These are phyloP conservation scores for Mellilla xanthometata DNA, from an alignment of 2,888 invertebrate species.

Conservation along the genomic window DNA sequence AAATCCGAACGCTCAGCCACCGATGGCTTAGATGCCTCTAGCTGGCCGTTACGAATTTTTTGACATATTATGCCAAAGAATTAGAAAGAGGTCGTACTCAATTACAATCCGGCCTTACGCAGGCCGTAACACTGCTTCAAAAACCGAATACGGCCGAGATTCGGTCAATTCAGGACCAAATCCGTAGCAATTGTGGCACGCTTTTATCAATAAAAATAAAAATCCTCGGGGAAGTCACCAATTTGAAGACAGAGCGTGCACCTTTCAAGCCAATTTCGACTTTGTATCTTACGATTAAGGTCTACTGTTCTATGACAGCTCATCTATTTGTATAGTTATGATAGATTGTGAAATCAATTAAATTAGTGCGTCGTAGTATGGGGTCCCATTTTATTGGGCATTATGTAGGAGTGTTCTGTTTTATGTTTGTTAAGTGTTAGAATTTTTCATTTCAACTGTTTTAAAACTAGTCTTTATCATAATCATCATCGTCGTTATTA, in stretches of 20 bases:
- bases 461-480: too few relatives aligned
- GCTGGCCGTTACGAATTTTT: too few relatives aligned
- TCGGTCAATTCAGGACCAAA: conserved; percentile 69
- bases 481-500: too few relatives aligned
- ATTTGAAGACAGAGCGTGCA: conserved; percentile 49
- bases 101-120: conserved; percentile 29
- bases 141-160: conserved; percentile 43
- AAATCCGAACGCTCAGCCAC: too few relatives aligned
- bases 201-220: conserved; percentile 80
- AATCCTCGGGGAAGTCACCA: conserved; percentile 75
- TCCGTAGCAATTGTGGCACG: conserved; percentile 73
- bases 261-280: conserved; percentile 28
- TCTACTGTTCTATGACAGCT: conserved; percentile 17
- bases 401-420: conserved; percentile 7
- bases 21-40: too few relatives aligned
- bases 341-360: conserved; percentile 65
- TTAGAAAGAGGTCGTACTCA: too few relatives aligned
- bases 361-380: conserved; percentile 54
- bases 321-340: conserved; percentile 25
- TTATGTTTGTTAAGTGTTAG: conserved; percentile 2
- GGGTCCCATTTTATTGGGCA: conserved; percentile 43
- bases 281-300: conserved; percentile 15
- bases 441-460: too few relatives aligned
- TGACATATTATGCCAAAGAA: too few relatives aligned
- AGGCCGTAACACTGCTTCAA: conserved; percentile 30